Percentiles rank a stretch among this genome's conserved stretches.
These are phyloP conservation scores for Geopemphigus sp. DNA, from an alignment of 1,140 invertebrate species.

Conservation along the genomic window DNA sequence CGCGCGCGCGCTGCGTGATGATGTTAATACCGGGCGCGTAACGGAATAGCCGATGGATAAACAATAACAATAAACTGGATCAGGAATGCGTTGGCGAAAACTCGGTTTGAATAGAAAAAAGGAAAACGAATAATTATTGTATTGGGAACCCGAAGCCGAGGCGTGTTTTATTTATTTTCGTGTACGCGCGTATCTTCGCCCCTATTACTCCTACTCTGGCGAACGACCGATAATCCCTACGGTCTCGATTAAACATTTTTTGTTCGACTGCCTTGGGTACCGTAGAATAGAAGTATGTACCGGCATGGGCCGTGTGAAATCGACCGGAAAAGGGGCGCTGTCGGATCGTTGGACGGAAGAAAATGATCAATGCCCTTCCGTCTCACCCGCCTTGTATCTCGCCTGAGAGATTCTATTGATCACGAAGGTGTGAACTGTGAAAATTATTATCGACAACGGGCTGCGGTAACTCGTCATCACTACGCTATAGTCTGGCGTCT, in stretches of 20 bases:
- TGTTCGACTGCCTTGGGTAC: slow-evolving; percentile 2
- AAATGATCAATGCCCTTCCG: slow-evolving; percentile 13
- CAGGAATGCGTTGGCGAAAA: slow-evolving; percentile 46
- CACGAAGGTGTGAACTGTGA: slow-evolving; percentile 34
- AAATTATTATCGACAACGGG: slow-evolving; percentile 4
- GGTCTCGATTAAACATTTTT: slow-evolving; percentile 17
- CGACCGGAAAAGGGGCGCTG: slow-evolving; percentile 43
- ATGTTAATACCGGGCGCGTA: slow-evolving; percentile 9
- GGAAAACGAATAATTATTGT: slow-evolving; percentile 23
- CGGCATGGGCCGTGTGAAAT: slow-evolving; percentile 6
- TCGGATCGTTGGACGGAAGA: background rate
- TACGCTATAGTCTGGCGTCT: too few species aligned
- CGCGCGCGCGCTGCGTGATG: too few species aligned
- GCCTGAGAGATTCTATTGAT: slow-evolving; percentile 36
- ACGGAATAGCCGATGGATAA: slow-evolving; percentile 20
- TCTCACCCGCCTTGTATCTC: background rate
- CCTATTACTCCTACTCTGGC: background rate
- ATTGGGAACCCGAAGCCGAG: background rate
- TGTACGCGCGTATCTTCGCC: background rate
- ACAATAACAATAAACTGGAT: slow-evolving; percentile 45
- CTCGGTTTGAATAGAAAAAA: slow-evolving; percentile 36
- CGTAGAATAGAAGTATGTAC: too few species aligned
- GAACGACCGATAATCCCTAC: background rate
- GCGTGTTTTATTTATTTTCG: background rate
- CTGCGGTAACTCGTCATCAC: background rate